Evolutionary conservation across 2,113 vertebrate genomes (phyloP).

Genomic region (Ceyx cyanopectus): DNA sequence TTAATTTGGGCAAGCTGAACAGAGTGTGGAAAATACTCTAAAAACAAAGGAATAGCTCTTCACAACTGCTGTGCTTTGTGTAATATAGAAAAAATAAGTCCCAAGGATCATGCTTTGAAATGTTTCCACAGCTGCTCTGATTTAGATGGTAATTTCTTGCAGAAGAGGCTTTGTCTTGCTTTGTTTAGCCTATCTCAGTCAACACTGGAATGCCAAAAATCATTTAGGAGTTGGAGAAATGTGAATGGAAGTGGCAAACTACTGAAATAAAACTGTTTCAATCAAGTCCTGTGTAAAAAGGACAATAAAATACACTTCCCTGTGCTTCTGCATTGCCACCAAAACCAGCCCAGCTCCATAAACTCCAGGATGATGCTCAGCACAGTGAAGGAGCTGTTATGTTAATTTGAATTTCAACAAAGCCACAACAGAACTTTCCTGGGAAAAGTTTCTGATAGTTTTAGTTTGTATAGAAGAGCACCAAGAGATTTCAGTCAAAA

Average conservation of each 20-base stretch:
- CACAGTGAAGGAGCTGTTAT: accelerated
- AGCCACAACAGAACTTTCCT: not conserved
- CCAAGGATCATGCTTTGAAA: not conserved
- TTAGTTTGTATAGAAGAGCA: not conserved
- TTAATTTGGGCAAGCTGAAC: not conserved
- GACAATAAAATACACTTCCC: not conserved
- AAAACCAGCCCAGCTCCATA: not conserved
- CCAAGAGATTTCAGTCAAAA: not conserved
- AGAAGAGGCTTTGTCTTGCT: not conserved
- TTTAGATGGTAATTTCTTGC: not conserved
- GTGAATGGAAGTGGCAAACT: not conserved
- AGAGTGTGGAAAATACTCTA: not conserved
- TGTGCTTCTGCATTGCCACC: not conserved
- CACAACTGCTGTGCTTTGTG: not conserved
- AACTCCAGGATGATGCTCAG: not conserved
- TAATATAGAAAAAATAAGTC: not conserved
- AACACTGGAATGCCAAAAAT: not conserved
- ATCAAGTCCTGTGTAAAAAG: not conserved
- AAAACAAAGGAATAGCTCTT: not conserved
- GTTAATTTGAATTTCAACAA: not conserved
- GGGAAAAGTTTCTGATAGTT: not conserved
- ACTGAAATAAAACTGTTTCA: not conserved
- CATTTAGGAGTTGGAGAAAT: not conserved
- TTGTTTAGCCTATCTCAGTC: not conserved
- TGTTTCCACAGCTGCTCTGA: not conserved